Conservation (phyloP, 1,140 invertebrate genomes). For the Gryllus bimaculatus region DNA sequence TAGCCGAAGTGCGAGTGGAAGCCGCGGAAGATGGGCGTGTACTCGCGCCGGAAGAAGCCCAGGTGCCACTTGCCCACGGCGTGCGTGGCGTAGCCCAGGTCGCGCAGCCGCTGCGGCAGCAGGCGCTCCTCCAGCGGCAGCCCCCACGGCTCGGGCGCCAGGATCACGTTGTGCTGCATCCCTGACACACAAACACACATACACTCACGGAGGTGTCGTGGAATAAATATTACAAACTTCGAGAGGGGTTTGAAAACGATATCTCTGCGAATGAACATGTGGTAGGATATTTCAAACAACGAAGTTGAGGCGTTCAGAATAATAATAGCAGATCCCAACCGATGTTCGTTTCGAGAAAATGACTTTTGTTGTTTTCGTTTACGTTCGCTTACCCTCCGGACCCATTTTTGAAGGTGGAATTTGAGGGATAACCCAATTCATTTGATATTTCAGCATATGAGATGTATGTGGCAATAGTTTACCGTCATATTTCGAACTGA, state of each 20-base stretch:
- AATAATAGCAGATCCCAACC: no score
- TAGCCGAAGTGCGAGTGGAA: conserved; percentile 80
- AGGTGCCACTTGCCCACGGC: conserved; percentile 90
- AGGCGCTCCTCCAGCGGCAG: conserved; percentile 59
- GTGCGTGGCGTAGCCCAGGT: conserved; percentile 69
- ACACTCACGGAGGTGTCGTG: no score
- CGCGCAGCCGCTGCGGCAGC: conserved; percentile 64
- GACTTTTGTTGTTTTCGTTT: no score
- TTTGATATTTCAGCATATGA: no score
- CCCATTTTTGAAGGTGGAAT: no score
- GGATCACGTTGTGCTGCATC: conserved; percentile 68
- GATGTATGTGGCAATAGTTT: no score
- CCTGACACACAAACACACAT: conserved; percentile 37
- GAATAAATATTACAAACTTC: no score
- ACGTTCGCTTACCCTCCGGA: no score
- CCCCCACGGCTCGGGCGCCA: conserved; percentile 60
- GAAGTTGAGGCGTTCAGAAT: no score
- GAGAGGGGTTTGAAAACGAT: neutral
- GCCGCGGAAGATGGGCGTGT: conserved; percentile 68
- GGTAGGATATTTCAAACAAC: neutral
- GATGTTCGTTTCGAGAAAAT: no score
- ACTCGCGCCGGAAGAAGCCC: conserved; percentile 58
- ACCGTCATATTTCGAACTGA: no score
- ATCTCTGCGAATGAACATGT: neutral
- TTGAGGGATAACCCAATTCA: no score